These are phyloP conservation scores for Amblyteles armatorius DNA, from an alignment of 2,888 invertebrate genomes.

Conservation along the genomic window DNA sequence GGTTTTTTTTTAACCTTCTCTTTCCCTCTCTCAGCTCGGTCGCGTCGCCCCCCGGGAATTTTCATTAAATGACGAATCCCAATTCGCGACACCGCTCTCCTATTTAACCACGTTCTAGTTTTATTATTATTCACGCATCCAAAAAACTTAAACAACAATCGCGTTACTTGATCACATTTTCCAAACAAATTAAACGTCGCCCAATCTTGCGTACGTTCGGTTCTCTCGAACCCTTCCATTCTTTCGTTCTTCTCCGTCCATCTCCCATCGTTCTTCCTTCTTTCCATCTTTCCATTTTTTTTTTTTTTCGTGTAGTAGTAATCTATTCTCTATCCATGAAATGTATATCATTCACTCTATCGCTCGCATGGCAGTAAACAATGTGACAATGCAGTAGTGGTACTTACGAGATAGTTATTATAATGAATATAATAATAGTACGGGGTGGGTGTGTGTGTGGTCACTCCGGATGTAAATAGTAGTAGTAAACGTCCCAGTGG, in stretches of 20 bases:
- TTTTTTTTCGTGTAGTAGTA: slow-evolving; percentile 64
- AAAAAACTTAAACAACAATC: slow-evolving; percentile 68
- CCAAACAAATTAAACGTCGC: slow-evolving; percentile 59
- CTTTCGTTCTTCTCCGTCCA: slow-evolving; percentile 42
- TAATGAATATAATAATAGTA: slow-evolving; percentile 80
- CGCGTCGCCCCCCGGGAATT: slow-evolving; percentile 3
- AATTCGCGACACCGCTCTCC: slow-evolving; percentile 54
- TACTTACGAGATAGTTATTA: slow-evolving; percentile 82
- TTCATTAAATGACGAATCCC: slow-evolving; percentile 30
- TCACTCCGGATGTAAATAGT: slow-evolving; percentile 81
- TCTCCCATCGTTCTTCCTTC: slow-evolving; percentile 62
- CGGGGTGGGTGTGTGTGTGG: slow-evolving; percentile 82
- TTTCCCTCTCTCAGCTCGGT: background rate
- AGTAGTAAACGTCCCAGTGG: slow-evolving; percentile 78
- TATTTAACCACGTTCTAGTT: slow-evolving; percentile 65
- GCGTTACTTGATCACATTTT: slow-evolving; percentile 63
- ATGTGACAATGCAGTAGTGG: slow-evolving; percentile 85
- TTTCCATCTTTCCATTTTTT: slow-evolving; percentile 37
- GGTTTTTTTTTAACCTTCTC: slow-evolving; percentile 24
- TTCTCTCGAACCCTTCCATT: slow-evolving; percentile 35
- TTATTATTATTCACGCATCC: slow-evolving; percentile 60
- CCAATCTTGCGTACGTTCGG: slow-evolving; percentile 38
- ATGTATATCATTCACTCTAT: slow-evolving; percentile 69
- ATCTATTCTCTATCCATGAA: slow-evolving; percentile 53
- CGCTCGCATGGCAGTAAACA: slow-evolving; percentile 84